A percentile compares a stretch with the other conserved stretches of the same genome.
Conservation (phyloP, 2,113 vertebrate genomes). For the Neotragus moschatus region DNA sequence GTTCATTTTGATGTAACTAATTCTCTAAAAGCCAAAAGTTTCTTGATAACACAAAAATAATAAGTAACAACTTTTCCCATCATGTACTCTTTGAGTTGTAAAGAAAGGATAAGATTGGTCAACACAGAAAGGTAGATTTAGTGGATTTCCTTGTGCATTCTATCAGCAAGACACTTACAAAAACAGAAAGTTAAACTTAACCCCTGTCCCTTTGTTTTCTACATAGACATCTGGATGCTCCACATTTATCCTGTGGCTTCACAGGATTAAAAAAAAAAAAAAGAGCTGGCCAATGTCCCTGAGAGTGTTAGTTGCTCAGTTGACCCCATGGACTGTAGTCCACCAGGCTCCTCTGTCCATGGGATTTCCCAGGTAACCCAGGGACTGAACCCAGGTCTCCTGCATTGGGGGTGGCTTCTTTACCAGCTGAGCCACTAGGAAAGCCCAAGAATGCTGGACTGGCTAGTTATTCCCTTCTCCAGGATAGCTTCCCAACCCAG, state of each 20-base stretch:
- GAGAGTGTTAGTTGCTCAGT: background rate
- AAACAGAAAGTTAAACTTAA: background rate
- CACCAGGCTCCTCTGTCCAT: background rate
- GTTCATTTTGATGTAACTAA: background rate
- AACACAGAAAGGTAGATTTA: background rate
- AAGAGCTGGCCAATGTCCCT: background rate
- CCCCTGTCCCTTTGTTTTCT: accelerated
- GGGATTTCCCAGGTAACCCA: background rate
- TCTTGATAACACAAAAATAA: background rate
- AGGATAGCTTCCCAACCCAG: background rate
- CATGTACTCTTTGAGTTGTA: background rate
- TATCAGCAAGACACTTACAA: background rate
- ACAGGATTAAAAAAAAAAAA: background rate
- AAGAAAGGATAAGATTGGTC: background rate
- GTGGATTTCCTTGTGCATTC: background rate
- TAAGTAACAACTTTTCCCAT: background rate
- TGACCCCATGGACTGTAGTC: background rate
- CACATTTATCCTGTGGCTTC: background rate
- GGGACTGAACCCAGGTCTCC: background rate
- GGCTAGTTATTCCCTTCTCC: background rate
- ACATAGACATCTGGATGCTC: background rate
- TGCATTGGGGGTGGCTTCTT: accelerated
- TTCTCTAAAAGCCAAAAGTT: background rate
- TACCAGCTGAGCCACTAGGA: background rate
- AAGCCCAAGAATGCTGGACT: background rate